Percentiles rank a stretch among this genome's conserved stretches.
These are phyloP conservation scores for Tragelaphus strepsiceros DNA, from an alignment of 2,113 vertebrate species.

Conservation along the genomic window DNA sequence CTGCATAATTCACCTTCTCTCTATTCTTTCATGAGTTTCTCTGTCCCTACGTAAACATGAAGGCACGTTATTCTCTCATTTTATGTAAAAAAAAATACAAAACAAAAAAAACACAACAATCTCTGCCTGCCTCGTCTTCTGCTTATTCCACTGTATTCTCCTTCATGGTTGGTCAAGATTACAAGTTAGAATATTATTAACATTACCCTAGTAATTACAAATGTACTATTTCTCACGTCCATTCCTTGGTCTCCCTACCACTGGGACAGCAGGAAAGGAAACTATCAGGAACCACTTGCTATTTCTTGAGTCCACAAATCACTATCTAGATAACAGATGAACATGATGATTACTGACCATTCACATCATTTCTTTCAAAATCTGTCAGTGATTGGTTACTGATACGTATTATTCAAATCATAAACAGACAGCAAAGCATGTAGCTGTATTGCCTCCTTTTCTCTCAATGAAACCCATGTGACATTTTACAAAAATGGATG, in stretches of 20 bases:
- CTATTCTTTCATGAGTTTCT: background rate
- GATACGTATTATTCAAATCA: background rate
- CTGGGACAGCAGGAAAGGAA: background rate
- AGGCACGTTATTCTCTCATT: background rate
- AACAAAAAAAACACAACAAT: background rate
- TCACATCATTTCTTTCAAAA: background rate
- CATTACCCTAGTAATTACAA: background rate
- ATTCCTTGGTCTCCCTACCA: background rate
- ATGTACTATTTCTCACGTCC: background rate
- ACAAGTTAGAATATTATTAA: background rate
- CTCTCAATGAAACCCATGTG: background rate
- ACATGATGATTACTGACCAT: background rate
- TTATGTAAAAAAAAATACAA: background rate
- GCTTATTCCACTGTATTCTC: background rate
- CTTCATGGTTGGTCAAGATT: background rate
- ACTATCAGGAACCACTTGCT: background rate
- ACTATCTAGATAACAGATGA: background rate
- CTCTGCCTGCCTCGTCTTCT: background rate
- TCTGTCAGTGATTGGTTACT: background rate
- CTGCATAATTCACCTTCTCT: fast-evolving
- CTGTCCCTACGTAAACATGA: background rate
- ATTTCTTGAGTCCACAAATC: background rate
- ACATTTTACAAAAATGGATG: background rate
- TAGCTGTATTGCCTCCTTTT: background rate
- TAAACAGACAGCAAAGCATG: background rate